Base-by-base conservation (phyloP, 2,888 invertebrate genomes). In the Pristionchus entomophagus region DNA sequence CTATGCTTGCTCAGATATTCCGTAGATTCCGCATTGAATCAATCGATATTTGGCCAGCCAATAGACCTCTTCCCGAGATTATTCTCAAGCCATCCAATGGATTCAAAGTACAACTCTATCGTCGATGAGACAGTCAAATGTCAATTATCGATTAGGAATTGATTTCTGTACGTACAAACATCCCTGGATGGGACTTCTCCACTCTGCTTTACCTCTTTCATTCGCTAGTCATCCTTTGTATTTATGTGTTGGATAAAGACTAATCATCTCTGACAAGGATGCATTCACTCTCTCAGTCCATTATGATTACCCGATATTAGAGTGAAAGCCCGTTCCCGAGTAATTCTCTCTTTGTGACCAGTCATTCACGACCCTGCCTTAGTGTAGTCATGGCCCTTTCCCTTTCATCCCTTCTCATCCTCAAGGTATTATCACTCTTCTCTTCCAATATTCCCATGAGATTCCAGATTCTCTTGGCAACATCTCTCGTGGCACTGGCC, bases 1-100 rank as follows among this genome's bases (percentile, higher is more conserved):
- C 93, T 0, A 89, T 94, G 29, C 89, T 94, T 81, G 92, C 94
- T 0, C 91, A 92, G 69, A 90, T 94, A 22, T 91, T 94, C 56
- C 90, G 94, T 19, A 32, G 77, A 53, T 85, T 73, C 41, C 51
- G 85, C 22, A 77, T 85, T 86, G 91, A 91, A 87, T 90, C 94
- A 62, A 86, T 89, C 65, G 93, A 94, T 12, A 84, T 77, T n/a
- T 87, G 87, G 41, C 82, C 85, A 1, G 88, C 88, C 22, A 91
- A 91, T 84, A 49, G 89, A 35, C 88, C 90, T n/a, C 80, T 90
- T 32, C 91, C 91, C 3, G 90, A 91, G 65, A 86, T 89, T 49
- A 91, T 91, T 19, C 86, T 89, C 56, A 86, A 88, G 81, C 91
- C 91, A 10, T 86, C 87, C 8, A 53, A 86, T 32, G 91, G 91